phyloP scores from a whole-genome alignment of 2,888 invertebrate genomes.

The Crepidodera aurea region DNA sequence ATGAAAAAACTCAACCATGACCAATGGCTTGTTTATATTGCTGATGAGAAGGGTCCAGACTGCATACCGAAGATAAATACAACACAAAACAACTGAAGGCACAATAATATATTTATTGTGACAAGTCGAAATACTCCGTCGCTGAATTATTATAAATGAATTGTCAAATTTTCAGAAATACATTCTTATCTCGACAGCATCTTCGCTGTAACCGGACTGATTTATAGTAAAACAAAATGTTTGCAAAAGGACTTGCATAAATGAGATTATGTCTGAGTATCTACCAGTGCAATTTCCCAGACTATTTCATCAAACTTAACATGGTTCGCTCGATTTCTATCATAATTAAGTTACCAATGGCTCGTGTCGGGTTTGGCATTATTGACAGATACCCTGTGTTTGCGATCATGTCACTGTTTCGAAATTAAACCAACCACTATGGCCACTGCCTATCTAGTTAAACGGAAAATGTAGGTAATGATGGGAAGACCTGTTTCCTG shows the following conservation, averaged over 20 bases:
- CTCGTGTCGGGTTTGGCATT: too few species aligned
- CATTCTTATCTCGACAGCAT: slow-evolving; percentile 24
- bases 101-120: slow-evolving; percentile 44
- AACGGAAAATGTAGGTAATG: too few species aligned
- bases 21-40: slow-evolving; percentile 35
- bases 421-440: too few species aligned
- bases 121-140: slow-evolving; percentile 32
- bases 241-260: background rate
- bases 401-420: too few species aligned
- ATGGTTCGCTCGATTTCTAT: too few species aligned
- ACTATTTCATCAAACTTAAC: too few species aligned
- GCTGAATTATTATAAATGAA: slow-evolving; percentile 42
- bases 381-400: too few species aligned
- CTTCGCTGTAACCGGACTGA: slow-evolving; percentile 2
- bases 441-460: too few species aligned
- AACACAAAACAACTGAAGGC: slow-evolving; percentile 38
- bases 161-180: slow-evolving; percentile 39
- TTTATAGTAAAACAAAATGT: slow-evolving; percentile 5
- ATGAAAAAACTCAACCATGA: slow-evolving; percentile 24
- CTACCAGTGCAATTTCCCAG: too few species aligned
- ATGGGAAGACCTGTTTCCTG: too few species aligned
- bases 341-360: too few species aligned
- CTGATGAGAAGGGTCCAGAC: slow-evolving; percentile 27
- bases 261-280: slow-evolving; percentile 2
- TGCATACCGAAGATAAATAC: slow-evolving; percentile 40